Evolutionary conservation across 2,888 invertebrate genomes (phyloP).

Genomic region (Epinotia nisella): DNA sequence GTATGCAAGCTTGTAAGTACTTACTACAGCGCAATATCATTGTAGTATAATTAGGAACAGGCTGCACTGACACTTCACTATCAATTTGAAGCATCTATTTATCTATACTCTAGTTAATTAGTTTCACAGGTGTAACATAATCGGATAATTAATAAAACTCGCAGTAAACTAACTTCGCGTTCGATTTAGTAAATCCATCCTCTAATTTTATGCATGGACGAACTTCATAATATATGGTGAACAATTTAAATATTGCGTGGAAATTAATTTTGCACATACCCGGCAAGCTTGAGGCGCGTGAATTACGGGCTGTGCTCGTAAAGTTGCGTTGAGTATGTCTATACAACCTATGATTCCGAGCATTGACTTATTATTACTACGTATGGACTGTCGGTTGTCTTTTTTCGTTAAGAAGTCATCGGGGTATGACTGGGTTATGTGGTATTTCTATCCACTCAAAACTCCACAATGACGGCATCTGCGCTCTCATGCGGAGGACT

Average conservation of each 20-base stretch:
- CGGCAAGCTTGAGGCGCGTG: slow-evolving; percentile 10
- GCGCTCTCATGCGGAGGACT: no score
- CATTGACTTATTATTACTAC: no score
- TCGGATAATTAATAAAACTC: slow-evolving; percentile 23
- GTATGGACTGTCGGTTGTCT: no score
- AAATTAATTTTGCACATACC: slow-evolving; percentile 30
- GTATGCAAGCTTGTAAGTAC: no score
- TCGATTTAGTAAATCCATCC: slow-evolving; percentile 18
- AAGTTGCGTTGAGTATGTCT: neutral
- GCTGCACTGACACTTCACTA: no score
- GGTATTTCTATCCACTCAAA: no score
- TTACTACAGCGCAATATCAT: no score
- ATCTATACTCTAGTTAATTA: slow-evolving; percentile 9
- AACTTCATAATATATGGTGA: slow-evolving; percentile 37
- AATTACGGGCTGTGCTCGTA: slow-evolving; percentile 1
- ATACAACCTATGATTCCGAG: neutral
- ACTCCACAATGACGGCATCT: no score
- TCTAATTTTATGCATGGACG: slow-evolving; percentile 37
- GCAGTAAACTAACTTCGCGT: neutral
- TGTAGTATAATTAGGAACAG: no score
- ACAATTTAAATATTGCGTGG: slow-evolving; percentile 37
- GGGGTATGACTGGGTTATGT: no score
- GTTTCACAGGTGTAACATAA: slow-evolving; percentile 10
- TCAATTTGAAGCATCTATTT: neutral
- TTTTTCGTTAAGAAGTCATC: no score